Percentiles rank a stretch among this genome's conserved stretches.
These are phyloP conservation scores for Podotricha telesiphe DNA, from an alignment of 2,888 invertebrate genomes.

Conservation along the genomic window DNA sequence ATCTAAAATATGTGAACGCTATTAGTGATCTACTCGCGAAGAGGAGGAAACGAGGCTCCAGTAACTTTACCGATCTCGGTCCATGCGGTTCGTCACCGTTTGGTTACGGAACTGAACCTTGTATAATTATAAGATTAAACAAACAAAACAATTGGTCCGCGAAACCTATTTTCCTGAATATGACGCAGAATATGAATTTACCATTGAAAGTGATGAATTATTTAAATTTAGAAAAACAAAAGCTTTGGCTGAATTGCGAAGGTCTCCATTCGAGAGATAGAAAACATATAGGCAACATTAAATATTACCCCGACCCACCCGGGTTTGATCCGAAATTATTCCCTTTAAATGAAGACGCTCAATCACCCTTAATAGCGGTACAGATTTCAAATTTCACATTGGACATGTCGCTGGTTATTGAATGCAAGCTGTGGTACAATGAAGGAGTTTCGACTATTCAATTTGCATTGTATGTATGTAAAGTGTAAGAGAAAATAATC, in stretches of 20 bases:
- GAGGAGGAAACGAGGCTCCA: slow-evolving; percentile 52
- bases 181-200: slow-evolving; percentile 49
- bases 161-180: slow-evolving; percentile 56
- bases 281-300: slow-evolving; percentile 67
- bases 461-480: slow-evolving; percentile 64
- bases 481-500: slow-evolving; percentile 48
- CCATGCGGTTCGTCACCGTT: slow-evolving; percentile 68
- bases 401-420: slow-evolving; percentile 64
- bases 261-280: slow-evolving; percentile 68
- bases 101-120: slow-evolving; percentile 69
- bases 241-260: slow-evolving; percentile 66
- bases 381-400: slow-evolving; percentile 68
- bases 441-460: slow-evolving; percentile 59
- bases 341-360: slow-evolving; percentile 53
- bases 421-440: slow-evolving; percentile 72
- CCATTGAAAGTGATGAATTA: slow-evolving; percentile 61
- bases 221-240: slow-evolving; percentile 56
- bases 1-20: slow-evolving; percentile 62
- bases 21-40: slow-evolving; percentile 58
- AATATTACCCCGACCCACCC: slow-evolving; percentile 71
- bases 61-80: slow-evolving; percentile 53
- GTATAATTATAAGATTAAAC: slow-evolving; percentile 70
- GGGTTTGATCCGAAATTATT: slow-evolving; percentile 64
- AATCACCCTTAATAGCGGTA: slow-evolving; percentile 64
- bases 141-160: slow-evolving; percentile 67